These are phyloP conservation scores for Mamestra brassicae DNA, from an alignment of 2,888 invertebrate species.

Conservation along the genomic window DNA sequence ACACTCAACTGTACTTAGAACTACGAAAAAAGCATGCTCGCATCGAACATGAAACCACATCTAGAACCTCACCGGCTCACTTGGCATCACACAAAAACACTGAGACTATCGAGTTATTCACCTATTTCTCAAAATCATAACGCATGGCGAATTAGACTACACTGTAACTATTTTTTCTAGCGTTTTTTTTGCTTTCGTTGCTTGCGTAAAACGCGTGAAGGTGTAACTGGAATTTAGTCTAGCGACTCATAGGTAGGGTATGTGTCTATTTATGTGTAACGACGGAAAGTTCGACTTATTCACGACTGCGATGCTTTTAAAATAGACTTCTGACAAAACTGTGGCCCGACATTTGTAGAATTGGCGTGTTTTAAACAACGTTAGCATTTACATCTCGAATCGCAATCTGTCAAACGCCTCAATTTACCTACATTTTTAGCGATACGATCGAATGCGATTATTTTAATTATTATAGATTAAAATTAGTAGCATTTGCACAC, in stretches of 20 bases:
- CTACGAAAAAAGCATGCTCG: slow-evolving; percentile 6
- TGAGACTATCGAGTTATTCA: slow-evolving; percentile 36
- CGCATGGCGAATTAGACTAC: slow-evolving; percentile 44
- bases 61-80: slow-evolving; percentile 47
- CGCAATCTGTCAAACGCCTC: no score
- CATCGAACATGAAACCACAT: slow-evolving; percentile 23
- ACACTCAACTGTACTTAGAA: neutral
- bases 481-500: no score
- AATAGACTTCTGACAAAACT: no score
- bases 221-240: slow-evolving; percentile 14
- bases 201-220: slow-evolving; percentile 20
- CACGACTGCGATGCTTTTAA: neutral
- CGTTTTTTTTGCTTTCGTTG: slow-evolving; percentile 22
- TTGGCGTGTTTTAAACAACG: no score
- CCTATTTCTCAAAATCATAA: slow-evolving; percentile 57
- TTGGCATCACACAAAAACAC: slow-evolving; percentile 41
- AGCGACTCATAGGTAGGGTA: no score
- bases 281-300: neutral
- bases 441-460: no score
- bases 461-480: no score
- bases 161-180: slow-evolving; percentile 17
- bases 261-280: no score
- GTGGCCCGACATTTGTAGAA: no score
- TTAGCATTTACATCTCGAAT: no score
- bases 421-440: no score